Evolutionary conservation across 2,888 invertebrate genomes (phyloP), one percentile per base, ranked within the genome.

Genomic region (Acleris emargana): DNA sequence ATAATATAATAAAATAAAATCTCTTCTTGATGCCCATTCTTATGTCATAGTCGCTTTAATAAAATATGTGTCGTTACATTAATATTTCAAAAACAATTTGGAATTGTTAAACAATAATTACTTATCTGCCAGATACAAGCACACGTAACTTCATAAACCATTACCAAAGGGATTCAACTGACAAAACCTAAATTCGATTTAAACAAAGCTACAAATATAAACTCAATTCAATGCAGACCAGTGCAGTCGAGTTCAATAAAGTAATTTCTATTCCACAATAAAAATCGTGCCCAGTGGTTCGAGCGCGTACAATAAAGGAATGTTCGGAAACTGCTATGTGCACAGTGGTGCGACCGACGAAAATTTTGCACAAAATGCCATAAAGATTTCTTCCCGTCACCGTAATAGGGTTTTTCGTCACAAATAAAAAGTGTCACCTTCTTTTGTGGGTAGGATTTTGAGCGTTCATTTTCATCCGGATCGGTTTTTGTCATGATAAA

Each of bases 401-500:
- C 45, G 57, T 57, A 57, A 57, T 57, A 57, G 45, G 57, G 25
- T 45, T 55, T 57, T 57, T 17, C 54, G 45, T 28, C 25, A 45
- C 57, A 57, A 57, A 57, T 42, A 54, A 54, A 54, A 54, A 54
- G 45, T 57, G 57, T 57, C 57, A 47, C 43, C 42, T 47, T 22
- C 42, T 20, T 57, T 54, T 54, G 54, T 54, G 38, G 54, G 57
- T 57, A 20, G 45, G 43, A 47, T 47, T 57, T 57, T 47, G 45
- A 47, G 20, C 60, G 60, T 60, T 64, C 64, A 55, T 64, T 64
- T 60, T 64, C 50, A 54, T 55, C 45, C 20, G 60, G 60, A 64
- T 60, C 64, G 64, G 54, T 60, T 64, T 64, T 64, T 64, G 54
- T 59, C 64, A 43, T 64, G 59, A 64, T 64, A 64, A 64, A 64